phyloP scores from a whole-genome alignment of 2,113 vertebrate genomes.

The Ancistrus triradiatus region DNA sequence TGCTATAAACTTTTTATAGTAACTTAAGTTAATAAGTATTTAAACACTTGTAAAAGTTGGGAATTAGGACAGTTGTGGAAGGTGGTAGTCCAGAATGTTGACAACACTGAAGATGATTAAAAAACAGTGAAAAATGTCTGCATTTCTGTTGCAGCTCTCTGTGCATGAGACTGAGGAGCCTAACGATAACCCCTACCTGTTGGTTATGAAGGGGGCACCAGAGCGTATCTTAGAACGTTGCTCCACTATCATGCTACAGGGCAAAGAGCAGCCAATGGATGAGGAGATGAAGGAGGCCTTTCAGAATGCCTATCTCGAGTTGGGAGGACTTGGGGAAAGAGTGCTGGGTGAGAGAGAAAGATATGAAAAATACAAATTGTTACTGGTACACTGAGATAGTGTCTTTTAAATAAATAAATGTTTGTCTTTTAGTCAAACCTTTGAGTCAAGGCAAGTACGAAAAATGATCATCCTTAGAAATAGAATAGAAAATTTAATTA shows the following conservation, averaged over 20 bases:
- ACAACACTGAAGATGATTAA: too few species aligned
- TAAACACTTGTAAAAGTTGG: too few species aligned
- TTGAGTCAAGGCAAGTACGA: too few species aligned
- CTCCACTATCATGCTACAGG: constrained; percentile 81
- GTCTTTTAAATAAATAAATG: too few species aligned
- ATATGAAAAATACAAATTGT: neutral
- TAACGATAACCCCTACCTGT: constrained; percentile 76
- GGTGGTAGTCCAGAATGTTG: too few species aligned
- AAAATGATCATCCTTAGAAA: too few species aligned
- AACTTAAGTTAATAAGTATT: too few species aligned
- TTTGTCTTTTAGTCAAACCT: too few species aligned
- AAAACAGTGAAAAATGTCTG: too few species aligned
- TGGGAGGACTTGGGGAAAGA: constrained; percentile 76
- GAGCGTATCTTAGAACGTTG: constrained; percentile 87
- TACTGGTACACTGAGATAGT: neutral
- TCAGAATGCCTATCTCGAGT: constrained; percentile 86
- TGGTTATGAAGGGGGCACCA: constrained; percentile 91
- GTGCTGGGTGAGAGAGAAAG: constrained; percentile 57
- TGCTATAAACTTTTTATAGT: too few species aligned
- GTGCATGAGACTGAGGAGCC: constrained; percentile 77
- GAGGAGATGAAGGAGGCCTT: constrained; percentile 89
- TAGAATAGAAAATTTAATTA: too few species aligned
- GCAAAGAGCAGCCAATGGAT: constrained; percentile 84
- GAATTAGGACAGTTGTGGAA: too few species aligned
- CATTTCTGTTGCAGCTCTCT: constrained; percentile 71